Conservation (phyloP, 2,888 invertebrate genomes). For the Geotrupes spiniger region DNA sequence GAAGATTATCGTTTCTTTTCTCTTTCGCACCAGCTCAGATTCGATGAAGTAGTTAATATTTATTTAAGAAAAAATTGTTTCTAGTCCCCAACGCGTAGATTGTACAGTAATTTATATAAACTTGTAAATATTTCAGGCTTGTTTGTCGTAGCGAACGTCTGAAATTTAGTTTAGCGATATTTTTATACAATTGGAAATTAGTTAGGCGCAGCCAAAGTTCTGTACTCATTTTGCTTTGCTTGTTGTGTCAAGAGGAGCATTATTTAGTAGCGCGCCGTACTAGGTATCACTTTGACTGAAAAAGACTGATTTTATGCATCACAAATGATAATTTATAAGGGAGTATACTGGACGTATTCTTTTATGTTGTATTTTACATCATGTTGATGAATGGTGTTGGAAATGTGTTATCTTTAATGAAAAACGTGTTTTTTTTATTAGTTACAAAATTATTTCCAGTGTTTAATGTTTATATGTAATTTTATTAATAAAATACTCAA, state of each 20-base stretch:
- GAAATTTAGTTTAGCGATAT: slow-evolving; percentile 13
- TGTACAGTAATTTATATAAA: slow-evolving; percentile 5
- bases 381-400: neutral
- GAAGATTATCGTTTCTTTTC: neutral
- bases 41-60: slow-evolving; percentile 1
- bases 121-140: slow-evolving; percentile 4
- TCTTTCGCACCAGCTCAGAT: neutral
- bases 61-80: neutral
- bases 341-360: slow-evolving; percentile 7
- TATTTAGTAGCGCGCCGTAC: neutral
- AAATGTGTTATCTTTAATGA: slow-evolving; percentile 5
- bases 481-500: slow-evolving; percentile 6
- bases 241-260: neutral
- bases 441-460: slow-evolving; percentile 3
- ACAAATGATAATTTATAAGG: slow-evolving; percentile 13
- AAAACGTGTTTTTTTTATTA: slow-evolving; percentile 1
- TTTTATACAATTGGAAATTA: slow-evolving; percentile 13
- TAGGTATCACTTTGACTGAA: neutral
- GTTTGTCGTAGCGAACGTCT: slow-evolving; percentile 2
- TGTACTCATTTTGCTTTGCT: neutral
- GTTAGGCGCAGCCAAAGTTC: neutral
- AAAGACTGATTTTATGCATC: slow-evolving; percentile 21
- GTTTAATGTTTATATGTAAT: slow-evolving; percentile 16
- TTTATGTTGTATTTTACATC: slow-evolving; percentile 2
- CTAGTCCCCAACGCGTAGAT: slow-evolving; percentile 4